Conservation (phyloP, 2,113 vertebrate genomes). For the Odobenus rosmarus region DNA sequence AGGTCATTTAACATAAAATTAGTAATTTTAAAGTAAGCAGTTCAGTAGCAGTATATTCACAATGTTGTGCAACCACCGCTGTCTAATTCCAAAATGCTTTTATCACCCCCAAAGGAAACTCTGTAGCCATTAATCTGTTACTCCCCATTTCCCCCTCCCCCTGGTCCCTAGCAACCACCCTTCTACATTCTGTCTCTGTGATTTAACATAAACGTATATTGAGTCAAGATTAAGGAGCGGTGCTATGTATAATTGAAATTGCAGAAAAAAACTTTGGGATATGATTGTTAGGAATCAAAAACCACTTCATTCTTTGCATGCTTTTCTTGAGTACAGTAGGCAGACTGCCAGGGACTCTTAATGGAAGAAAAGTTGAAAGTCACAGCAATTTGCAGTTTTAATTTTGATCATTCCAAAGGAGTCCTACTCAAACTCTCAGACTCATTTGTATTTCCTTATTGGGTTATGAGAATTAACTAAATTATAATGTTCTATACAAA, state of each 20-base stretch:
- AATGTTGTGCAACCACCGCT: neutral
- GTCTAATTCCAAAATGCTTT: constrained; percentile 15
- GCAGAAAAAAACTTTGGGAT: neutral
- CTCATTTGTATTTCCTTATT: constrained; percentile 5
- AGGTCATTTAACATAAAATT: neutral
- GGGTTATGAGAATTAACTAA: constrained; percentile 39
- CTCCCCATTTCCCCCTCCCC: neutral
- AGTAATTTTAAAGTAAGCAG: constrained; percentile 27
- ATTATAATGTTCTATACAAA: neutral
- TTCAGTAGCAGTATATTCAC: neutral
- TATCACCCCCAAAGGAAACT: neutral
- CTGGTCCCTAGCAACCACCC: neutral
- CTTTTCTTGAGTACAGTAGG: neutral
- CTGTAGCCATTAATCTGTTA: neutral
- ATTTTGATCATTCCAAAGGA: neutral
- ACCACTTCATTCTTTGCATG: constrained; percentile 36
- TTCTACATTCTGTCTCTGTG: constrained; percentile 13
- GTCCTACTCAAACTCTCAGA: neutral
- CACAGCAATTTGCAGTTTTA: constrained; percentile 4
- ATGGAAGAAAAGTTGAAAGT: neutral
- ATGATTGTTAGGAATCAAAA: constrained; percentile 41
- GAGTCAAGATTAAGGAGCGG: neutral
- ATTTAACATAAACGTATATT: constrained; percentile 38
- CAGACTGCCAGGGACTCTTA: neutral
- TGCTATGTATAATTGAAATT: neutral